Conservation (phyloP, 92 coral and sea anemone species). For the Palythoa grandiflora region DNA sequence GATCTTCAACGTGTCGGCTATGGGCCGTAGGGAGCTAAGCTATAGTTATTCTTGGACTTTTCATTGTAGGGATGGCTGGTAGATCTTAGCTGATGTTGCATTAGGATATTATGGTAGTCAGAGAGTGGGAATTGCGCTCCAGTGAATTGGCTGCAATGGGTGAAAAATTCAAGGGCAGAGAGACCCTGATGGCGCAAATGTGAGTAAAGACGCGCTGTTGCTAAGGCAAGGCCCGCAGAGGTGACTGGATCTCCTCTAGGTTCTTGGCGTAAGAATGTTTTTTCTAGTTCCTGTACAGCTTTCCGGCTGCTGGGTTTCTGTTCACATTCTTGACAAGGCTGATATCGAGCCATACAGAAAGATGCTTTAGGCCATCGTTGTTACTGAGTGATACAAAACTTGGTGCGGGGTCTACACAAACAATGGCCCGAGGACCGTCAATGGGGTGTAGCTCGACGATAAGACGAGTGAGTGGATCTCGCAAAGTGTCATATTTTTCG, state of each 20-base stretch:
- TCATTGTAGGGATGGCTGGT: constrained; percentile 4
- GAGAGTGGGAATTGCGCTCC: constrained; percentile 39
- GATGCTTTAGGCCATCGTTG: constrained; percentile 15
- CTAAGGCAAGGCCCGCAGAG: constrained; percentile 11
- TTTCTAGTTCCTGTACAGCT: constrained; percentile 15
- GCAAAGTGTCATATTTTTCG: constrained; percentile 51
- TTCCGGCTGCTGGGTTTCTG: constrained; percentile 40
- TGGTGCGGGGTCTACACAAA: constrained; percentile 67
- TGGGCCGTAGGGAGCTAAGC: neutral
- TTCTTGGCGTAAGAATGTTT: constrained; percentile 14
- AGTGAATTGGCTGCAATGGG: constrained; percentile 45
- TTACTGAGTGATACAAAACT: constrained; percentile 42
- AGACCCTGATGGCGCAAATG: constrained; percentile 8
- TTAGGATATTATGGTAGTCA: constrained; percentile 34
- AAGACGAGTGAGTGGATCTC: too few relatives aligned
- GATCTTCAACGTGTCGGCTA: constrained; percentile 19
- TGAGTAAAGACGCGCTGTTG: constrained; percentile 28
- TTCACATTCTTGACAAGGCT: constrained; percentile 19
- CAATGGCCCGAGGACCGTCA: constrained; percentile 62
- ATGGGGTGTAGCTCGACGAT: constrained; percentile 48
- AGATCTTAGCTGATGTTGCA: constrained; percentile 29
- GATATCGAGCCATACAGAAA: neutral
- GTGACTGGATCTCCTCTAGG: constrained; percentile 19
- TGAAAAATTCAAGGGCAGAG: neutral
- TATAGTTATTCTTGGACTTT: constrained; percentile 27